Base-by-base conservation (phyloP, 2,888 invertebrate species). In the Tachina lurida region DNA sequence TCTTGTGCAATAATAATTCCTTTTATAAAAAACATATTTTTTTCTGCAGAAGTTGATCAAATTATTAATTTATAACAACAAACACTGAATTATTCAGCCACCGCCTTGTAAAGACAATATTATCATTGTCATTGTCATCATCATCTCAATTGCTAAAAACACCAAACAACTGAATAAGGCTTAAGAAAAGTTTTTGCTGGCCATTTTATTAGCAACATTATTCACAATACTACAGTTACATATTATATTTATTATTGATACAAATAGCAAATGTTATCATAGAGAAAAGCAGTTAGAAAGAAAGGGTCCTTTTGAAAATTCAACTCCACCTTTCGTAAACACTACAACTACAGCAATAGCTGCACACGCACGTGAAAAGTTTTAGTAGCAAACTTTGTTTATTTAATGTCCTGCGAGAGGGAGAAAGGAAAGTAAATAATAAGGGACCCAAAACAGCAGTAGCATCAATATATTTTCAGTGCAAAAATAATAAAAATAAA, bases 191-290 rank as follows among this genome's bases (percentile, higher is more conserved):
- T 65, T 47, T 73, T 80, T 71, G 63, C 79, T 73, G 65, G 58
- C 65, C 73, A 63, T 54, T 63, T 39, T n/a, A 60, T 60, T 60
- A 15, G 10, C 12, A 65, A 12, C 31, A 49, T 56, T 56, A 60
- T 77, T 19, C 3, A 60, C 39, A 73, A 58, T 41, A 70, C 54
- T 13, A 41, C 47, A 12, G 10, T 43, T 12, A 62, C 2, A 31
- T 31, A 71, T 47, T 22, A 49, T 68, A 41, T 60, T 60, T 39
- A 41, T 68, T 62, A 68, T 62, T 49, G 47, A 31, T 65, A 63
- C 58, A 70, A 82, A 71, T 31, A 83, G 67, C 65, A 77, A 77
- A 83, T 71, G 52, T 68, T 83, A 83, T 77, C 67, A n/a, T 45
- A 77, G n/a, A 13, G 58, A 9, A 77, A 15, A 71, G 73, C 58